These are phyloP conservation scores for Karalla daura DNA, from an alignment of 2,797 vertebrate species.

Conservation along the genomic window DNA sequence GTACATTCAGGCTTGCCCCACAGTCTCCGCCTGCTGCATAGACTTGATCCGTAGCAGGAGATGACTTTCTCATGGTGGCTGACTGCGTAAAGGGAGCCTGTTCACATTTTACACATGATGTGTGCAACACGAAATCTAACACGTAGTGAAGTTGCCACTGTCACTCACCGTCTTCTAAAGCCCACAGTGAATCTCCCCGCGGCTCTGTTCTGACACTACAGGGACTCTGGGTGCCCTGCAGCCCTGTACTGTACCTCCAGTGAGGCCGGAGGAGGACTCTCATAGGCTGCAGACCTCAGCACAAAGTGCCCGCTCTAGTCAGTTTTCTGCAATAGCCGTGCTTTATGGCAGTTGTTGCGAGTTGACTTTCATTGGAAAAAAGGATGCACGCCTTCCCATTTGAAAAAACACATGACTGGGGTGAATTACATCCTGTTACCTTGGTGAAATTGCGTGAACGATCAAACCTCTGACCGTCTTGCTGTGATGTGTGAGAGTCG, in stretches of 20 bases:
- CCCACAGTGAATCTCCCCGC: slow-evolving; percentile 5
- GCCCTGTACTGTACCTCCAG: slow-evolving; percentile 31
- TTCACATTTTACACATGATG: slow-evolving; percentile 35
- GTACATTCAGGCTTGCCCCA: background rate
- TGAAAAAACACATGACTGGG: too few relatives aligned
- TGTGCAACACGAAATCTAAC: slow-evolving; percentile 39
- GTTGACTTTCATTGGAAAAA: too few relatives aligned
- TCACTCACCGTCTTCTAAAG: slow-evolving; percentile 48
- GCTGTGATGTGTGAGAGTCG: too few relatives aligned
- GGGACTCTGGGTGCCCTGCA: slow-evolving; percentile 22
- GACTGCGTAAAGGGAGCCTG: slow-evolving; percentile 1
- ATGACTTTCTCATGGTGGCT: background rate
- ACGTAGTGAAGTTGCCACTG: slow-evolving; percentile 40
- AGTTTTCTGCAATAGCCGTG: too few relatives aligned
- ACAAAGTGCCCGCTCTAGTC: too few relatives aligned
- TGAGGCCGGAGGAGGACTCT: slow-evolving; percentile 12
- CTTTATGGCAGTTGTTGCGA: too few relatives aligned
- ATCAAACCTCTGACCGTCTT: too few relatives aligned
- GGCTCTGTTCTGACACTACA: slow-evolving; percentile 15
- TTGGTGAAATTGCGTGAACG: too few relatives aligned
- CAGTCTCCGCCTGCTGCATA: background rate
- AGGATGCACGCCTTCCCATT: too few relatives aligned
- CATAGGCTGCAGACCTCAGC: slow-evolving; percentile 11
- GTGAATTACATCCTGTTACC: too few relatives aligned
- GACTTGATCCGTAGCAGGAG: background rate